Evolutionary conservation across 64 coral and sea anemone genomes (phyloP).

Genomic region (Stichodactyla mertensii): DNA sequence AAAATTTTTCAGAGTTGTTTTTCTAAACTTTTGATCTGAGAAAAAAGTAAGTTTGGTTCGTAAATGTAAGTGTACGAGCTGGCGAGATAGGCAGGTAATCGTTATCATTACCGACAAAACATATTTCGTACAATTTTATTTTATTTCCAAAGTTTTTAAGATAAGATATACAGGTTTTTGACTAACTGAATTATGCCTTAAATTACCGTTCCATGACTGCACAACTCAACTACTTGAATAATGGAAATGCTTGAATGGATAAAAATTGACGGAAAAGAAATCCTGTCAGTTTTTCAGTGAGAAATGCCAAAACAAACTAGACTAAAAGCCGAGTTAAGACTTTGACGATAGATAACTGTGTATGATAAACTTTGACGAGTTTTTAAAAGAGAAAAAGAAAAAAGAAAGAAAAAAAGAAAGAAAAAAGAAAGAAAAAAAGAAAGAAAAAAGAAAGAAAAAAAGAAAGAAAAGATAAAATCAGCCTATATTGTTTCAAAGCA

Average conservation of each 20-base stretch:
- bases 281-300: no score
- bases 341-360: no score
- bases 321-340: no score
- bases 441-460: no score
- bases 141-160: no score
- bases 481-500: no score
- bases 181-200: not conserved
- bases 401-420: no score
- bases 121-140: not conserved
- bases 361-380: no score
- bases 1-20: not conserved
- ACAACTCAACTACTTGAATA: not conserved
- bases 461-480: no score
- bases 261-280: not conserved
- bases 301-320: not conserved
- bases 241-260: not conserved
- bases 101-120: not conserved
- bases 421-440: no score
- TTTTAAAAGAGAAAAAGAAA: no score
- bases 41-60: not conserved
- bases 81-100: not conserved
- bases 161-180: not conserved
- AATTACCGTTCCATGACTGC: not conserved
- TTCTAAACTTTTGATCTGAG: not conserved
- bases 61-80: not conserved